Evolutionary conservation across 2,888 invertebrate species (phyloP).

Genomic region (Alviniconcha strummeri): DNA sequence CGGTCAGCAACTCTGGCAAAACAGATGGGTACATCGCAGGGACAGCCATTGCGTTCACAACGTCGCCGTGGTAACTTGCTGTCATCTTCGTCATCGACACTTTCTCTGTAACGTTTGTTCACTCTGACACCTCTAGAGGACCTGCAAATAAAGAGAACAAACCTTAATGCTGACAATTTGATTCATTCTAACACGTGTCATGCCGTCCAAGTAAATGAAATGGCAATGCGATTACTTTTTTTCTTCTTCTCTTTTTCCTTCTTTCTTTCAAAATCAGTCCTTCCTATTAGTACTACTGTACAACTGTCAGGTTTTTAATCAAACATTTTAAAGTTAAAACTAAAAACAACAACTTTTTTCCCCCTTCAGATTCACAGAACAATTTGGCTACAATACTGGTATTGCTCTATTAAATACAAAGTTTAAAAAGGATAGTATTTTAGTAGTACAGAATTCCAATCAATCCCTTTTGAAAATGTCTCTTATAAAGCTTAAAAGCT

Average conservation of each 20-base stretch:
- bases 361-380: too few species aligned
- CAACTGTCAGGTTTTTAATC: neutral
- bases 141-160: neutral
- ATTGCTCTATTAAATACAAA: too few species aligned
- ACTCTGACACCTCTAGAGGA: conserved; percentile 35
- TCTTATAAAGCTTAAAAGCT: too few species aligned
- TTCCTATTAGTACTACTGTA: neutral
- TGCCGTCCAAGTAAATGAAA: too few species aligned
- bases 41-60: conserved; percentile 58
- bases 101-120: conserved; percentile 33
- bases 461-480: too few species aligned
- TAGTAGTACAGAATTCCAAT: too few species aligned
- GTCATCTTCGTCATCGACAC: conserved; percentile 29
- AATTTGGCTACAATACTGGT: too few species aligned
- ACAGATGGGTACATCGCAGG: conserved; percentile 58
- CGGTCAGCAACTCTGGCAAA: conserved; percentile 58
- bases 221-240: too few species aligned
- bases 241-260: neutral
- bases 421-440: too few species aligned
- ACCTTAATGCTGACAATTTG: neutral
- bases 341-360: too few species aligned
- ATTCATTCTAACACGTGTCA: neutral
- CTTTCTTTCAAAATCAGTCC: neutral
- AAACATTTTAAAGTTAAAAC: too few species aligned
- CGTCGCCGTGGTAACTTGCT: conserved; percentile 48